Evolutionary conservation across 1,140 invertebrate genomes (phyloP), one percentile per base, ranked within the genome.

Genomic region (Drosophila athabasca): DNA sequence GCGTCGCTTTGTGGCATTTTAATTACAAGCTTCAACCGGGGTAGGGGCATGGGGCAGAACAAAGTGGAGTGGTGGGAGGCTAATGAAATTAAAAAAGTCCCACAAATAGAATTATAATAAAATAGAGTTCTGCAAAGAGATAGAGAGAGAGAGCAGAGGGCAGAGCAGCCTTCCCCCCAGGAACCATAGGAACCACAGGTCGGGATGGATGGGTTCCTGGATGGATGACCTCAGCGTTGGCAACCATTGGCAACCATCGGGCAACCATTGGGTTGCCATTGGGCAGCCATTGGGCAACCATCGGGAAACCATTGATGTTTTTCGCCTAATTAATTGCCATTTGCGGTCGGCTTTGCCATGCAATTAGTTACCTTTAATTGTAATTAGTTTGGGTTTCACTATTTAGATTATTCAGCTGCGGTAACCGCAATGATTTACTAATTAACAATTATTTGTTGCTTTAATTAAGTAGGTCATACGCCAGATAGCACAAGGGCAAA

Each of bases 71-170:
- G 45, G 26, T 46, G 59, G 61, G 26, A 50, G 59, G 61, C 68
- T 87, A 85, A 85, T 85, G 82, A 85, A 87, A 85, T 85, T 87
- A 85, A 85, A 85, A 76, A 87, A 68, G 61, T 87, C 82, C 35
- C 81, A 62, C 75, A 88, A 85, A 85, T 85, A 69, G 82, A 75
- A 87, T 71, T 87, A 82, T 85, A 82, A 82, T 87, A 82, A 88
- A 85, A 85, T 82, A 75, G 79, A 83, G 79, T 83, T 83, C 45
- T 17, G 41, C 39, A 15, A 11, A 53, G 15, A 51, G 9, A 55
- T 13, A 44, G 53, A 24, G 11, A 45, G 6, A 45, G n/a, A n/a
- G n/a, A n/a, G n/a, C n/a, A n/a, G n/a, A n/a, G n/a, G n/a, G 35
- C n/a, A 19, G 50, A 49, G 39, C 58, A 58, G 62, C 73, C 61